These are phyloP conservation scores for Latrodectus geometricus DNA, from an alignment of 1,140 invertebrate species.

Conservation along the genomic window DNA sequence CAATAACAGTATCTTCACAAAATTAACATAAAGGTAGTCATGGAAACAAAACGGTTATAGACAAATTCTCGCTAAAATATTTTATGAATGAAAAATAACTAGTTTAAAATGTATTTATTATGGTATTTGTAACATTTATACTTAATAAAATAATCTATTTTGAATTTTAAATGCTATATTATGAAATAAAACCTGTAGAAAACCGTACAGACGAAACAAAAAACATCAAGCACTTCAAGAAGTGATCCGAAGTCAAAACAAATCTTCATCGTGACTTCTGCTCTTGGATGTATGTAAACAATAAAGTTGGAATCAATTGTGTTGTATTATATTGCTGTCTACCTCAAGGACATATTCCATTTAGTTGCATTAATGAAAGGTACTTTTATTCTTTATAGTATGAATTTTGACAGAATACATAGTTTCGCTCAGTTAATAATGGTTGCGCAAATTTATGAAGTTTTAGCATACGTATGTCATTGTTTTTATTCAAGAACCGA, in stretches of 20 bases:
- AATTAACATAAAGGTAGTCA: background rate
- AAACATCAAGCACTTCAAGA: background rate
- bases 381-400: background rate
- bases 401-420: background rate
- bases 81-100: too few relatives aligned
- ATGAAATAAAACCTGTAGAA: background rate
- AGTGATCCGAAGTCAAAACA: background rate
- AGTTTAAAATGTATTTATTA: too few relatives aligned
- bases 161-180: background rate
- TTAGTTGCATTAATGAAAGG: background rate
- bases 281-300: background rate
- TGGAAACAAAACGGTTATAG: background rate
- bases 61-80: background rate
- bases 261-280: background rate
- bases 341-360: background rate
- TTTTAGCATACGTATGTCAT: background rate
- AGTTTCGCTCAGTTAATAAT: background rate
- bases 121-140: too few relatives aligned
- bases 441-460: background rate
- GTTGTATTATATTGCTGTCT: background rate
- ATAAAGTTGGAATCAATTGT: background rate
- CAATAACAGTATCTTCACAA: background rate
- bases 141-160: too few relatives aligned
- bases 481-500: background rate
- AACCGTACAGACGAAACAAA: background rate